A percentile compares a stretch with the other conserved stretches of the same genome.
These are phyloP conservation scores for Drosophila ezoana DNA, from an alignment of 2,888 invertebrate genomes.

Conservation along the genomic window DNA sequence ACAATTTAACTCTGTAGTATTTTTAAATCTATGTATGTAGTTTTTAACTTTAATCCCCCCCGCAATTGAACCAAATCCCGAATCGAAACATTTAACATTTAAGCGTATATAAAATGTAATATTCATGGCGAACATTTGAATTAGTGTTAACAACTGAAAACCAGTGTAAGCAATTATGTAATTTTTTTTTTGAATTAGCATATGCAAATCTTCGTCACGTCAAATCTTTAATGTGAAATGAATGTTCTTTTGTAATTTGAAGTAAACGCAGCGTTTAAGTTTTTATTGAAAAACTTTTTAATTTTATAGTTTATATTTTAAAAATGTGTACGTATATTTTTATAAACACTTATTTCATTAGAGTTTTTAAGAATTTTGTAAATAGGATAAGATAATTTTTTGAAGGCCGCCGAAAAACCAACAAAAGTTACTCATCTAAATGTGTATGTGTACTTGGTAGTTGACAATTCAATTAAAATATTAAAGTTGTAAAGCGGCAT, in stretches of 20 bases:
- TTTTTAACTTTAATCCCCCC: constrained; percentile 51
- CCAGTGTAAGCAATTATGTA: background rate
- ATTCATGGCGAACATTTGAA: constrained; percentile 18
- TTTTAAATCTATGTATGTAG: constrained; percentile 70
- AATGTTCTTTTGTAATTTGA: constrained; percentile 16
- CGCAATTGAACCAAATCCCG: constrained; percentile 58
- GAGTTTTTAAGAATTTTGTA: constrained; percentile 57
- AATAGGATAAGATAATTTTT: constrained; percentile 67
- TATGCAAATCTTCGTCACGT: constrained; percentile 3
- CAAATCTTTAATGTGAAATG: constrained; percentile 12
- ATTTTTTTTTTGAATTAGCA: constrained; percentile 2
- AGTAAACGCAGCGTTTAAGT: constrained; percentile 1
- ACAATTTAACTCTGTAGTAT: constrained; percentile 64
- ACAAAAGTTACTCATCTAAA: constrained; percentile 37
- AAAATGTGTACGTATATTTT: constrained; percentile 36
- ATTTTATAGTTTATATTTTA: constrained; percentile 8
- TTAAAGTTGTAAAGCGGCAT: constrained; percentile 44
- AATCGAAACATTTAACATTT: constrained; percentile 46
- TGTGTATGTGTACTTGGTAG: constrained; percentile 69
- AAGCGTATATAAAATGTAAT: constrained; percentile 34
- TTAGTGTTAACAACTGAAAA: too few relatives aligned
- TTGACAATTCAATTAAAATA: constrained; percentile 59
- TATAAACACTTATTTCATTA: constrained; percentile 28
- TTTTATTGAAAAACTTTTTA: background rate
- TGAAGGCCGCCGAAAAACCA: constrained; percentile 27